Evolutionary conservation across 2,797 vertebrate species (phyloP), one percentile per base, ranked within the genome.

Genomic region (Channa striata): DNA sequence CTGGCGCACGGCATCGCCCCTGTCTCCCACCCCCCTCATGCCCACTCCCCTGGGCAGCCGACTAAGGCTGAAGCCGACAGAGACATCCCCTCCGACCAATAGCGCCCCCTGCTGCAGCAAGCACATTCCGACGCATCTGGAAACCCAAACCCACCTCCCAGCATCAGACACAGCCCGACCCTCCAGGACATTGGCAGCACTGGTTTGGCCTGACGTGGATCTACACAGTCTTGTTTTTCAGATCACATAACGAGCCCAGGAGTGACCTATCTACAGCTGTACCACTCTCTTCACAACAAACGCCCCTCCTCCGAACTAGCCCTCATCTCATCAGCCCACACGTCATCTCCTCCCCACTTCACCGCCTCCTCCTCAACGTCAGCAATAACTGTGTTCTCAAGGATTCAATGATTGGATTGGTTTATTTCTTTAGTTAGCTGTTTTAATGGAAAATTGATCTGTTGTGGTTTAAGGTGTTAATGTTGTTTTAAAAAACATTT

Each of bases 1-100:
- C 78, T 95, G 84, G 89, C 93, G 4, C 95, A 95, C 5, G 93
- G 92, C 85, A 96, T 98, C 58, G 91, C 96, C 84, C 94, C 97
- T 0, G 94, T 96, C 79, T 95, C 96, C 76, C 96, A 96, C 84
- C 94, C 94, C 1, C 94, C 94, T 56, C 95, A 94, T 34, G 95
- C 96, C 86, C 96, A 96, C 23, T 97, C 96, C 71, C 96, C 96
- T 3, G 96, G 96, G 92, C 96, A 97, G 78, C 94, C 96, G 3
- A 94, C 93, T 76, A 97, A 97, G 94, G 94, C 96, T 59, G 97
- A 98, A 92, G 93, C 95, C 78, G 97, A 98, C 95, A 97, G 96
- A 97, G 97, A 98, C 92, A 95, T 97, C 92, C 94, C 96, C 81
- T 95, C 96, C 74, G 96, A 98, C 94, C 97, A 97, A 94, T 98